Evolutionary conservation across 2,113 vertebrate species (phyloP), one percentile per base, ranked within the genome.

Genomic region (Albula goreensis): DNA sequence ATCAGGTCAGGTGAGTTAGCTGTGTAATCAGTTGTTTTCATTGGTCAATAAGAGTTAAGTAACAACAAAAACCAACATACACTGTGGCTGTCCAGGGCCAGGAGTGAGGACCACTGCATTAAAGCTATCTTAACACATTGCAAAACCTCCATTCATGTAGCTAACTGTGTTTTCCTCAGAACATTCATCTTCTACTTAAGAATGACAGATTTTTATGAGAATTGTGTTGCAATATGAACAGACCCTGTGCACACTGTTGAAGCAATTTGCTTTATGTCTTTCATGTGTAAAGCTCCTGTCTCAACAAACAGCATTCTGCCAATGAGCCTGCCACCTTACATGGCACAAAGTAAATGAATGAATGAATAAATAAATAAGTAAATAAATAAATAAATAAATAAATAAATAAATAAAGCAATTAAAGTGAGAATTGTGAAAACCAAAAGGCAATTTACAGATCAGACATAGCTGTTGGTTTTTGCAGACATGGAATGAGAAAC

Each of bases 361-460:
- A 50, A 49, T 6, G 19, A 41, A 79, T 80, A 49, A 86, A 86
- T 87, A 87, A 87, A 12, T 4, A 12, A 50, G 2, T 6, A 17
- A 79, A 79, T 4, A 49, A 79, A 79, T 15, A 49, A 50, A 49
- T 6, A 50, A 41, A 79, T 2, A 8, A 79, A 79, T 41, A 50
- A 2, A 49, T 4, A 79, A 48, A 25, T 87, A 93, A 90, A 93
- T 93, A 86, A 89, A 89, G 70, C 91, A 92, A 93, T 94, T 93
- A 91, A 94, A 93, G 90, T 84, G 89, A 78, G 89, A 84, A 91
- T 83, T 91, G 91, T 93, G 89, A 91, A 93, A 95, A 15, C 57
- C 90, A 94, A 92, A 93, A 93, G 90, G 93, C 91, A 86, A 93
- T 94, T 93, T 91, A 85, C 87, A 91, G 89, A 90, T 91, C 79